Evolutionary conservation across 2,113 vertebrate species (phyloP), one percentile per base, ranked within the genome.

Genomic region (Lethenteron camtschaticum): DNA sequence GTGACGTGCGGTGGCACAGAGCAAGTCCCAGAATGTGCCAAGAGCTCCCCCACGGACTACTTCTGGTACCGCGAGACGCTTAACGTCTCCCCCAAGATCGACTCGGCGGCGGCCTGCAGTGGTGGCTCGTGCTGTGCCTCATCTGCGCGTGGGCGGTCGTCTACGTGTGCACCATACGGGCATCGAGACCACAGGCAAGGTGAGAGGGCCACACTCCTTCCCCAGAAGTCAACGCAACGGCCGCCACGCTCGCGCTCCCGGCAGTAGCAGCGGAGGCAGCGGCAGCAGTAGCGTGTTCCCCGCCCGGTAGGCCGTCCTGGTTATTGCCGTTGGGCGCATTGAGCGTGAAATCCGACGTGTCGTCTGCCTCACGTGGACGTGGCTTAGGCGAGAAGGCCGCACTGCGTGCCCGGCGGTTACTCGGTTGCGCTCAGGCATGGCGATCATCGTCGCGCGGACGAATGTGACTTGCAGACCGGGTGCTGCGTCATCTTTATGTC

Each of bases 161-260:
- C 12, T 84, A 84, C 0, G 75, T 89, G 66, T 90, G 88, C 72
- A 80, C 69, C 16, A 87, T 95, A 73, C 78, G 85, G 5, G 90
- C 68, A 91, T 95, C 10, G 83, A 87, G 79, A 89, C 86, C 58
- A 87, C 88, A 1, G 90, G 94, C 73, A 97, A 97, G 90, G 94
- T 96, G 11, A 9, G 16, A 55, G 56, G 7, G 11, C 18, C 2
- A n/a, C 7, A 24, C n/a, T 0, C 2, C 58, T 13, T 11, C 60
- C 60, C 6, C 60, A n/a, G 60, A 66, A 66, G 14, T 14, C 60
- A 14, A 8, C 18, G 60, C 60, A n/a, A n/a, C 18, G 60, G 14
- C 7, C 60, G 14, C 56, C 70, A 8, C 12, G 20, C 58, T 66
- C 14, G 20, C 55, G 10, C 59, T 58, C 2, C 12, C 57, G 14